Base-by-base conservation (phyloP, 2,888 invertebrate genomes). In the Pyrochroa serraticornis region DNA sequence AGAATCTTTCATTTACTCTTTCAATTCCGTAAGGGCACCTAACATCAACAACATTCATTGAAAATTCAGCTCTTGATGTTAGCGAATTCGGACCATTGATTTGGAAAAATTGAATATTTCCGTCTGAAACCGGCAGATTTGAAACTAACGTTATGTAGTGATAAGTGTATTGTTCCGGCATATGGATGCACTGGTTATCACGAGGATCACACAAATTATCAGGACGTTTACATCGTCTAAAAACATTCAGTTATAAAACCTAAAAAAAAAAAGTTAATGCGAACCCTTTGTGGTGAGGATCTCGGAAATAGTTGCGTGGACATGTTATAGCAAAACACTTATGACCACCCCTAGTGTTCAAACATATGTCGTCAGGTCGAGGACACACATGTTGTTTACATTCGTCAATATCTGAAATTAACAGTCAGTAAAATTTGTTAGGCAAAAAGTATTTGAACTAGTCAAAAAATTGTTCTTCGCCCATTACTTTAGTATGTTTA, bases 71-170 rank as follows among this genome's bases (percentile, higher is more conserved):
- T 31, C 83, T 83, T 1, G 91, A 88, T 30, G 85, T 84, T 3
- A 85, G 81, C 83, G 89, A 89, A 34, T 83, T 81, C 0, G 93
- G 93, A 0, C 95, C 95, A 22, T 90, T 84, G 85, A 97, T 91
- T 6, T 93, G 93, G 79, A 97, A 97, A 6, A 97, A 82, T 50
- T 92, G 91, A 34, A 90, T 82, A 37, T 84, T 82, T 1, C 87
- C 87, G 31, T 71, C 67, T 6, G 71, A 54, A 35, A 94, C 83
- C 47, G 88, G 88, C 50, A 92, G 81, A 75, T 92, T 90, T 14
- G 95, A 91, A 0, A 93, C 92, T 71, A 98, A 89, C 0, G 95
- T 92, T 68, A 98, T 91, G 79, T 93, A 97, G 80, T 97, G 95
- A 82, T 90, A 95, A 32, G 94, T 94, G 75, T 92, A 92, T 47